Evolutionary conservation across 2,113 vertebrate species (phyloP).

Genomic region (Trinectes maculatus): DNA sequence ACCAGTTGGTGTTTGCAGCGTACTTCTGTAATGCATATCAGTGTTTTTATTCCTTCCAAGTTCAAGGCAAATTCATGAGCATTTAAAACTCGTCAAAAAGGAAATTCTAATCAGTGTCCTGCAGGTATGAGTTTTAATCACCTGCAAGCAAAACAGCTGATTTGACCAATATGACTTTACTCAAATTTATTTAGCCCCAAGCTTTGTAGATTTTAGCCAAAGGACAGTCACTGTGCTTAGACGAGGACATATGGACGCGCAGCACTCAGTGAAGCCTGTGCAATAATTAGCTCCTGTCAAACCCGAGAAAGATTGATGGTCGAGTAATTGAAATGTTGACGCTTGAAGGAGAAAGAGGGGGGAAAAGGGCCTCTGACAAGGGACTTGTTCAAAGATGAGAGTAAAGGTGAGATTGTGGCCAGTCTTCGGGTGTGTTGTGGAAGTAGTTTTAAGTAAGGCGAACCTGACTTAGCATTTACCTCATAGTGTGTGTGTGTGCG

Average conservation of each 20-base stretch:
- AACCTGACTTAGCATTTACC: conserved; percentile 20
- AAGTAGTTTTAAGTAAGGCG: conserved; percentile 34
- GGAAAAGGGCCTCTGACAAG: conserved; percentile 34
- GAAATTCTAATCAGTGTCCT: conserved; percentile 19
- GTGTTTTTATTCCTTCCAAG: conserved; percentile 6
- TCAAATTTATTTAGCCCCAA: conserved; percentile 58
- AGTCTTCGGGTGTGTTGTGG: conserved; percentile 20
- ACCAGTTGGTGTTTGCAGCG: conserved; percentile 22
- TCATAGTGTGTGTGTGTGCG: conserved; percentile 17
- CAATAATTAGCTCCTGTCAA: conserved; percentile 76
- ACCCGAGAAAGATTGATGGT: conserved; percentile 53
- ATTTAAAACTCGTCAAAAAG: conserved; percentile 2
- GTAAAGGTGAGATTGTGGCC: conserved; percentile 32
- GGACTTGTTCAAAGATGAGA: conserved; percentile 61
- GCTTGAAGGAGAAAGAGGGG: conserved; percentile 24
- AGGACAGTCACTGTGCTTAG: conserved; percentile 59
- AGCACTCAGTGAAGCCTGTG: conserved; percentile 61
- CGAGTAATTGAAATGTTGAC: conserved; percentile 62
- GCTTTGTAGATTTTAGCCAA: conserved; percentile 56
- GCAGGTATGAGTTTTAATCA: conserved; percentile 30
- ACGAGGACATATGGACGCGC: conserved; percentile 66
- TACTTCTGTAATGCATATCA: conserved; percentile 36
- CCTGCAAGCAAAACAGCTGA: conserved; percentile 42
- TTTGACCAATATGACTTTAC: conserved; percentile 51
- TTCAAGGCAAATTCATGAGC: conserved; percentile 2